Base-by-base conservation (phyloP, 30 jellyfish, hydroid and myxozoan genomes). In the Aurelia aurita complex sp. Pacific region DNA sequence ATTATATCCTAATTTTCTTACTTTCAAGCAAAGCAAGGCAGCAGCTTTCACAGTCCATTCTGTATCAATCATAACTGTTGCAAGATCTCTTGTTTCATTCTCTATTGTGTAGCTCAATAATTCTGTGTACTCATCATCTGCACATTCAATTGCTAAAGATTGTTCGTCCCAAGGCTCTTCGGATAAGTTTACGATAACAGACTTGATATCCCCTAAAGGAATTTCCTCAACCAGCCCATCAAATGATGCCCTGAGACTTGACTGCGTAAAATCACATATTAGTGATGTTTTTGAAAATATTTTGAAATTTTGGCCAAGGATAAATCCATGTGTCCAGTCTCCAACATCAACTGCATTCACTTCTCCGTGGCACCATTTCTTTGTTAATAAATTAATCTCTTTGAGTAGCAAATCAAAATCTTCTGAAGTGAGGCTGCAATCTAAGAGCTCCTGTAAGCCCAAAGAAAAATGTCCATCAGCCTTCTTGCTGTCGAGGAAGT, bases 1-100 rank as follows among this genome's bases (percentile, higher is more conserved):
- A 23, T 51, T 50, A 61, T 76, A 61, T 13, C 98, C 96, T 12
- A 50, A 40, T 34, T 60, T 73, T 50, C 82, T 91, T 16, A 86
- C 23, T n/a, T 91, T 74, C 13, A 91, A 43, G 55, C 98, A 91
- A 40, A 91, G 70, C 70, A 85, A 62, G 3, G 96, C 98, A 11
- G 96, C 96, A 53, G 94, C 88, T 69, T 91, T 91, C 83, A 91
- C 90, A 34, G 83, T 52, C 98, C 98, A 91, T 72, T 91, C 98
- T 6, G 98, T 91, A 33, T 91, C 94, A 14, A 91, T 80, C 88
- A 91, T 91, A 14, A 91, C 60, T 74, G 55, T 55, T 17, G 96
- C 96, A 8, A 91, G 77, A 35, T 91, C 98, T 33, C 98, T 67
- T 40, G 42, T 16, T 18, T 74, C 96, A 78, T 72, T 73, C 64